phyloP scores from a whole-genome alignment of 2,113 vertebrate species.

The Rostratula benghalensis region DNA sequence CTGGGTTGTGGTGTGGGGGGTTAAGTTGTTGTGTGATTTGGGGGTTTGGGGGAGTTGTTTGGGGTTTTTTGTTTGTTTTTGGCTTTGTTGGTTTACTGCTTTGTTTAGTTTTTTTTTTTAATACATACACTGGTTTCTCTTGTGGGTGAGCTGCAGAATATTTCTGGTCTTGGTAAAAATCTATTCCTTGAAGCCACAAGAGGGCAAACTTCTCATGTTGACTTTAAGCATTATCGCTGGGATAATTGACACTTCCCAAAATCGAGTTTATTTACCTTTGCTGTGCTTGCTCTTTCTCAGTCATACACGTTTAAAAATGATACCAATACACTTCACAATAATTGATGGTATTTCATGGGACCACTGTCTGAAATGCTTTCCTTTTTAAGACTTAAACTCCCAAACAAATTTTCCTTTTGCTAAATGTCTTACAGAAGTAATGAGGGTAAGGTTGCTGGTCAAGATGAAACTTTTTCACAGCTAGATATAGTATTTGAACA shows the following conservation, averaged over 20 bases:
- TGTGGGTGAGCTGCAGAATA: not conserved
- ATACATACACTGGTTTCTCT: not conserved
- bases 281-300: not conserved
- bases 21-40: not conserved
- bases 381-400: not conserved
- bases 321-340: not conserved
- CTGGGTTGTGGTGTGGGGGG: not conserved
- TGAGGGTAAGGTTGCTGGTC: not conserved
- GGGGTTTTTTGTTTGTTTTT: not conserved
- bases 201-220: slow-evolving; percentile 42
- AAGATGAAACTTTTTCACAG: not conserved
- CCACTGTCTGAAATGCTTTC: not conserved
- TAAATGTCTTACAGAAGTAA: not conserved
- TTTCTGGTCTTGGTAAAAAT: not conserved
- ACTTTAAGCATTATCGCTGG: not conserved
- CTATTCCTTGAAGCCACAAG: not conserved
- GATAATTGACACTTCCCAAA: not conserved
- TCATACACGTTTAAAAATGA: not conserved
- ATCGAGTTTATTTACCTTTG: accelerated
- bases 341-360: not conserved
- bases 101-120: no score
- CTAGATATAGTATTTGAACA: not conserved
- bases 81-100: no score
- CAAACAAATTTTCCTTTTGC: not conserved
- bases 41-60: not conserved